Base-by-base conservation (phyloP, 2,888 invertebrate species). In the Desoria tigrina region DNA sequence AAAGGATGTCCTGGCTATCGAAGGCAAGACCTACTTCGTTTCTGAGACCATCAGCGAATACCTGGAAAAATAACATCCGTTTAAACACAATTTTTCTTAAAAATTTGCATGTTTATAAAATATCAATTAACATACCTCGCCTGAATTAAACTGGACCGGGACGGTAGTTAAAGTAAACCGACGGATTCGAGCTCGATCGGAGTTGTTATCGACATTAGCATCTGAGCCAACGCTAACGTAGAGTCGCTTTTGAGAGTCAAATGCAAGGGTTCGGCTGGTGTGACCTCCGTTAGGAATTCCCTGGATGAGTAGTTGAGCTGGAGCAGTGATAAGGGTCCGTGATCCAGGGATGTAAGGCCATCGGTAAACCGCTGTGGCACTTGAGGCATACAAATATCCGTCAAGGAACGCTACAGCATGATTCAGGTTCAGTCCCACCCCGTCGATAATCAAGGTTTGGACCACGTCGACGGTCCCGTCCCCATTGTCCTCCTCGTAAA, bases 331-430 rank as follows among this genome's bases (percentile, higher is more conserved):
- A 9, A 72, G 24, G 0, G n/a, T 37, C 14, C 73, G 23, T 32
- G 60, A 55, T 26, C 73, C 75, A 3, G 73, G 55, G 18, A 18
- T 54, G 60, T 75, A 75, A 14, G 69, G 67, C 73, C 73, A 74
- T 2, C 75, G 57, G 18, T 68, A 66, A 18, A 75, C 69, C 4
- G 49, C 51, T 2, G 63, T 42, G 3, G 58, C 6, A 37, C 61
- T 63, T 26, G 71, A 69, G 9, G 73, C 73, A 53, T 75, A 75
- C 21, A 75, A 28, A 32, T 27, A 75, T 1, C 69, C 70, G 7
- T 53, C 11, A 4, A 53, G 32, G 37, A 58, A 67, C 0, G 68
- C 63, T n/a, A 75, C 23, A 3, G 72, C 73, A 49, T 75, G 75
- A 28, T 66, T 74, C 2, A 67, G 49, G 11, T 51, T 32, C 1